Evolutionary conservation across 2,797 vertebrate species (phyloP).

Genomic region (Spinibarbus caldwelli): DNA sequence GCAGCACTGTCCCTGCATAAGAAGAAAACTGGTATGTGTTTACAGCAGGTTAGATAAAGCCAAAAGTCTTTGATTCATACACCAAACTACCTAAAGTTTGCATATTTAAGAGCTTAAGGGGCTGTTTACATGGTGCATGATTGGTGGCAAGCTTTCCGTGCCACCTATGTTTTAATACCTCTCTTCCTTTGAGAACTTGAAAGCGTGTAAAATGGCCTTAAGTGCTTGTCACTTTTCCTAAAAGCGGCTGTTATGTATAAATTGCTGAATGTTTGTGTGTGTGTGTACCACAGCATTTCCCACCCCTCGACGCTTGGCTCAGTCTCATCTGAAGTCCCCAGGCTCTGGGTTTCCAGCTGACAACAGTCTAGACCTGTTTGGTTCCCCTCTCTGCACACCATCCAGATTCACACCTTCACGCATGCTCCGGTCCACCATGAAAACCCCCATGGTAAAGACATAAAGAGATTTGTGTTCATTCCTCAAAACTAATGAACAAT

Average conservation of each 20-base stretch:
- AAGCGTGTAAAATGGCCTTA: background rate
- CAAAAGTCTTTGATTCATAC: background rate
- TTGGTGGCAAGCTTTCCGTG: background rate
- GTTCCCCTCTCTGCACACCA: conserved; percentile 57
- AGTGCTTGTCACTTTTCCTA: background rate
- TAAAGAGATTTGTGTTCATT: background rate
- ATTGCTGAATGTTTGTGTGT: background rate
- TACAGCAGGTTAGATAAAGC: background rate
- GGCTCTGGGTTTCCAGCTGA: conserved; percentile 29
- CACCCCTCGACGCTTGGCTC: conserved; percentile 59
- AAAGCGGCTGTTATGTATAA: background rate
- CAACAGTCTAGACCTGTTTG: conserved; percentile 70
- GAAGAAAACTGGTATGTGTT: conserved; percentile 77
- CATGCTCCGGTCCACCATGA: conserved; percentile 41
- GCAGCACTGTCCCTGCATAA: conserved; percentile 89
- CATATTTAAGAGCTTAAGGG: background rate
- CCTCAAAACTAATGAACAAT: background rate
- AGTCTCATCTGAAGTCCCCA: conserved; percentile 4
- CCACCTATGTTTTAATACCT: background rate
- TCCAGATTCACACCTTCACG: conserved; percentile 54
- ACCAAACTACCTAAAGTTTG: background rate
- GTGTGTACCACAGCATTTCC: conserved; percentile 46
- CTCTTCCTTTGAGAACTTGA: background rate
- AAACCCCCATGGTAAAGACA: conserved; percentile 60
- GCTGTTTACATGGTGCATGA: background rate